Evolutionary conservation across 2,113 vertebrate genomes (phyloP), one percentile per base, ranked within the genome.

Genomic region (Climacteris rufus): DNA sequence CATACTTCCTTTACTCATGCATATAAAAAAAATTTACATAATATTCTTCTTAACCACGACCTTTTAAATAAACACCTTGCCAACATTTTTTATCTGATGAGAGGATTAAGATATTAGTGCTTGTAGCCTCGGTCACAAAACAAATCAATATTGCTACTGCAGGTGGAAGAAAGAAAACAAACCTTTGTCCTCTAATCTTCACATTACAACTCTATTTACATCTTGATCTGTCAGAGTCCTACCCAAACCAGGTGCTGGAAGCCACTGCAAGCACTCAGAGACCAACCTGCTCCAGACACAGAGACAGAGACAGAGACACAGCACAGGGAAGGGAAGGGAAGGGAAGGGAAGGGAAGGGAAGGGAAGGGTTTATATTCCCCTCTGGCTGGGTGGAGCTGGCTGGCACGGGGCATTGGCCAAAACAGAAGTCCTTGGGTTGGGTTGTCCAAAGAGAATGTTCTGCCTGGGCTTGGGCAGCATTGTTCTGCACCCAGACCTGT

Each of bases 321-420:
- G 0, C 4, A 22, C 25, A 11, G 4, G 7, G 3, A 4, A 14
- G 4, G 1, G 4, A 4, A 11, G 5, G 1, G 3, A 4, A 11
- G 42, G 20, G 10, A 24, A 87, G 42, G 42, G 31, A 60, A 14
- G 4, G 1, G 4, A 4, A 11, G 5, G 1, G 3, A 4, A 11
- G 42, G 20, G 10, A 24, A 87, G 35, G 27, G 9, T 30, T 94
- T 83, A 16, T 54, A 54, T 88, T 25, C 5, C 4, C 49, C n/a
- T 37, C 11, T 25, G 80, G 19, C 33, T 85, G 61, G 39, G 35
- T 75, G 65, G 74, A 15, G 13, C 42, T 42, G 42, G 42, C n/a
- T n/a, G n/a, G n/a, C 33, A 8, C 0, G 0, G 19, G 11, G 27
- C 18, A 21, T 71, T 88, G 82, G 60, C 65, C 70, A 56, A 19